Percentiles rank a stretch among this genome's conserved stretches.
Evolutionary conservation across 2,888 invertebrate genomes (phyloP).

Genomic region (Drepanosiphum platanoidis): DNA sequence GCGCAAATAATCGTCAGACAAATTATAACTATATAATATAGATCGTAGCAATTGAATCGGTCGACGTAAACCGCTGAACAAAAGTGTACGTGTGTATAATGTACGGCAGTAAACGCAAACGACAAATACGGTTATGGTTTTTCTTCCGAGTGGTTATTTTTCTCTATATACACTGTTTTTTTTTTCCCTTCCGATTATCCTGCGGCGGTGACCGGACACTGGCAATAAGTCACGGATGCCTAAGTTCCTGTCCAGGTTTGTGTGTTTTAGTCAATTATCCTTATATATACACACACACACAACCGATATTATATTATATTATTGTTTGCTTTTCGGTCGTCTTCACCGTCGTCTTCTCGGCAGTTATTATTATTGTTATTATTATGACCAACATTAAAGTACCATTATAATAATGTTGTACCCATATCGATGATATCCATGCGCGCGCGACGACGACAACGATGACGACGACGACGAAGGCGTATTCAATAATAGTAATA

Average conservation of each 20-base stretch:
- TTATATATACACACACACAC: background rate
- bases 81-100: background rate
- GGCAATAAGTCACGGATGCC: constrained; percentile 57
- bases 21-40: too few species aligned
- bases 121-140: background rate
- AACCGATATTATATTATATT: constrained; percentile 5
- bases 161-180: background rate
- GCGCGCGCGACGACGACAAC: constrained; percentile 25
- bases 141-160: background rate
- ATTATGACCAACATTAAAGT: background rate
- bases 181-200: constrained; percentile 47
- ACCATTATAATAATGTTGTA: constrained; percentile 40
- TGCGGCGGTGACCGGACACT: constrained; percentile 50
- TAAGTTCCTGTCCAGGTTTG: constrained; percentile 25
- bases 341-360: background rate
- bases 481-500: background rate
- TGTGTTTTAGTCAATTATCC: constrained; percentile 47
- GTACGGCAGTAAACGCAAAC: constrained; percentile 12
- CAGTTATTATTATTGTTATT: constrained; percentile 34
- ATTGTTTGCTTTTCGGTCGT: constrained; percentile 30
- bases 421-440: constrained; percentile 12
- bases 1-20: too few species aligned
- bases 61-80: too few species aligned
- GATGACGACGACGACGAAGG: background rate
- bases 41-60: too few species aligned